Evolutionary conservation across 2,888 invertebrate species (phyloP), one percentile per base, ranked within the genome.

Genomic region (Xylota segnis): DNA sequence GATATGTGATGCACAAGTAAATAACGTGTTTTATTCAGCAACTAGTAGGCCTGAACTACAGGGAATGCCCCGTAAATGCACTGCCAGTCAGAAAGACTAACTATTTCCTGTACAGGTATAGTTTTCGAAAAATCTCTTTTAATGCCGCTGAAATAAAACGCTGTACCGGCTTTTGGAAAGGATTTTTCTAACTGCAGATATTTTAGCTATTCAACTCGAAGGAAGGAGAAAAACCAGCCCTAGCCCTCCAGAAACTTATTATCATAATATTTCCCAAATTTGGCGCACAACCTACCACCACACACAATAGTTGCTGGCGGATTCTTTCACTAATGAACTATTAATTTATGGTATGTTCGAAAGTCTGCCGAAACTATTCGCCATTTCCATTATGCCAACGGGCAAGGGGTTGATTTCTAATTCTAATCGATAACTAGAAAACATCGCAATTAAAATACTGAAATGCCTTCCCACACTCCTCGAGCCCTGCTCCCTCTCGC

Each of bases 381-480:
- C 70, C 81, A 76, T 86, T 76, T 66, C 47, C 71, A 86, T 81
- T 76, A 66, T 71, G 54, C 71, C 47, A 54, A 27, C 45, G 79
- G 56, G 54, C 12, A 37, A 58, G 50, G 83, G 82, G 66, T 77
- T 86, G 82, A 86, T 86, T 86, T 86, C 86, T 86, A 86, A 86
- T 86, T 86, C 86, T 86, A 86, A 82, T 86, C 86, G 86, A 86
- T 86, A 86, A 77, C 86, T 86, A 86, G 86, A 86, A 86, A 86
- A 86, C 86, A 82, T 86, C 54, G 86, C 86, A 86, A 86, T 86
- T 86, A 86, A 86, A 86, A 86, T 77, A 82, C 76, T 77, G 72
- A 86, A 86, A 86, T 86, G 63, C 76, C 72, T 72, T 74, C 63
- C 27, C 59, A 37, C 27, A 56, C 59, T 27, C 18, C 43, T 37